phyloP scores from a whole-genome alignment of 2,797 vertebrate species.

The Sardinella longiceps region DNA sequence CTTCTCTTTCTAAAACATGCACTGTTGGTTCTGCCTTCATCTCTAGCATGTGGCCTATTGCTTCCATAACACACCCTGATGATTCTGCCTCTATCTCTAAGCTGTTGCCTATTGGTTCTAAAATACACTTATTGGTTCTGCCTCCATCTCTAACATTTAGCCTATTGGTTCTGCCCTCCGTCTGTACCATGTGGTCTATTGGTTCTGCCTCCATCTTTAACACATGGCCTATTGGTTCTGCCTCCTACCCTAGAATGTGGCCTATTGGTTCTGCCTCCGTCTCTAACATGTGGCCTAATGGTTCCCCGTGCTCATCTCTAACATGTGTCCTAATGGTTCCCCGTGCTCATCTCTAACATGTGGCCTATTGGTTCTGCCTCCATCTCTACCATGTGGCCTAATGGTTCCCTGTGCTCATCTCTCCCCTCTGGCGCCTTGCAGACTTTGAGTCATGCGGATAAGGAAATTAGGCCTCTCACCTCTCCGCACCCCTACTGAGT shows the following conservation, averaged over 20 bases:
- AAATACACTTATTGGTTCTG: neutral
- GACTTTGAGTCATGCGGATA: neutral
- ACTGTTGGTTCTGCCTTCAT: neutral
- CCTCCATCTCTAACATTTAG: neutral
- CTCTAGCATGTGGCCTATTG: neutral
- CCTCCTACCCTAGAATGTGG: too few species aligned
- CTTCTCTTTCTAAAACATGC: too few species aligned
- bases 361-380: neutral
- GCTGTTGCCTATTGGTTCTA: neutral
- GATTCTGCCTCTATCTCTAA: neutral
- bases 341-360: neutral
- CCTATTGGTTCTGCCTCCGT: neutral
- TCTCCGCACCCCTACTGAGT: neutral
- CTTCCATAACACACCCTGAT: neutral
- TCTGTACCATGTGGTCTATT: neutral
- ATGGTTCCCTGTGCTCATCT: neutral
- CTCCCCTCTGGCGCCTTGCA: neutral
- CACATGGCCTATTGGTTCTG: neutral
- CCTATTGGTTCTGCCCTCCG: neutral
- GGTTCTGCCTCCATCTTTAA: neutral
- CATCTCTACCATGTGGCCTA: neutral
- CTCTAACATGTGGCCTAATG: neutral
- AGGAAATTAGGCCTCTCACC: neutral
- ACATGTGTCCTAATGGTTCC: neutral
- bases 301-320: neutral